Evolutionary conservation across 2,797 vertebrate genomes (phyloP).

Genomic region (Urocyon cinereoargenteus): DNA sequence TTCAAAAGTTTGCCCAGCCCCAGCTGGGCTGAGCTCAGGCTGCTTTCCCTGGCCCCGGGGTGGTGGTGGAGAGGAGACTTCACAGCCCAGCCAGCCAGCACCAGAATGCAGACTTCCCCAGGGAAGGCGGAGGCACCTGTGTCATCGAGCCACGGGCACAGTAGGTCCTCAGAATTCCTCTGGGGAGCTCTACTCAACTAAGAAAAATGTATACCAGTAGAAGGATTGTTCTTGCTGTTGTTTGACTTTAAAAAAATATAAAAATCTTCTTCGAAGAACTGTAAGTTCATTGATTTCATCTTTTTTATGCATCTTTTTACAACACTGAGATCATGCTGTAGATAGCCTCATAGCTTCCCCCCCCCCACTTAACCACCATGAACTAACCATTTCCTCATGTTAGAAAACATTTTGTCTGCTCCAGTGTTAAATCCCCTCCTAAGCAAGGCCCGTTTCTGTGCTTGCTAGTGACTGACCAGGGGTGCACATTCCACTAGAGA

Average conservation of each 20-base stretch:
- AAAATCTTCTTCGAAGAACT: background rate
- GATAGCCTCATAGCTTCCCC: background rate
- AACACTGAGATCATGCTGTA: background rate
- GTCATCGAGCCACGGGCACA: background rate
- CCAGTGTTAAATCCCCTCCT: background rate
- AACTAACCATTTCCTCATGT: background rate
- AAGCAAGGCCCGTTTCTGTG: background rate
- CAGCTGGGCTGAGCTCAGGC: background rate
- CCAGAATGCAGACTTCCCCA: background rate
- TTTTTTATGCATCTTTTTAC: background rate
- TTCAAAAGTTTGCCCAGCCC: background rate
- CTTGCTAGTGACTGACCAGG: background rate
- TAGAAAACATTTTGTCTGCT: background rate
- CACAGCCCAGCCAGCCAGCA: background rate
- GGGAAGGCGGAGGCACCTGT: fast-evolving
- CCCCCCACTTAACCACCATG: background rate
- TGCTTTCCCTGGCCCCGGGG: background rate
- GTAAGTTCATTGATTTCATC: background rate
- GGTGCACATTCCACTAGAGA: background rate
- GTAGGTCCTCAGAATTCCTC: background rate
- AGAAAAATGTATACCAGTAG: background rate
- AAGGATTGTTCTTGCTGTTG: slow-evolving; percentile 25
- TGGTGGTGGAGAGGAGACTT: fast-evolving
- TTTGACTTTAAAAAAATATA: background rate
- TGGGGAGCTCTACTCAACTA: background rate